phyloP scores from a whole-genome alignment of 2,888 invertebrate genomes.

The Aricia artaxerxes region DNA sequence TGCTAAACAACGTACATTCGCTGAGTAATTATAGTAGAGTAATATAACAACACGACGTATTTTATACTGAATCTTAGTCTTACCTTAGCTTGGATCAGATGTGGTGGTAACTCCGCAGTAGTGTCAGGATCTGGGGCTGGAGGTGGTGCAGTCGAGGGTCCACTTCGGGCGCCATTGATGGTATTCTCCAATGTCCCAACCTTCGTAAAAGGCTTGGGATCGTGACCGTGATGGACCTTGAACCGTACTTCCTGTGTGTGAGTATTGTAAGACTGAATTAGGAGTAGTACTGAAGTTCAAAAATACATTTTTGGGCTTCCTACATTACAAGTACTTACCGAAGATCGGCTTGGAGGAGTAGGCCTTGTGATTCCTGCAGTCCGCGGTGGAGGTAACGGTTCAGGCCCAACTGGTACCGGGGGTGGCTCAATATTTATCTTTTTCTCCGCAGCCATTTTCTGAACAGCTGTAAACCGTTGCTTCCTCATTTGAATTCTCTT shows the following conservation, averaged over 20 bases:
- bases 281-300: slow-evolving; percentile 34
- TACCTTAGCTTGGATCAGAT: slow-evolving; percentile 77
- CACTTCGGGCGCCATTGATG: slow-evolving; percentile 88
- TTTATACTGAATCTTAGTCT: not conserved
- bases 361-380: slow-evolving; percentile 83
- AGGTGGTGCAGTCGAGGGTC: slow-evolving; percentile 48
- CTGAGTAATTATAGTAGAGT: slow-evolving; percentile 9
- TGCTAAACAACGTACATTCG: slow-evolving; percentile 37
- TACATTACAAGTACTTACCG: slow-evolving; percentile 48
- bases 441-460: slow-evolving; percentile 95
- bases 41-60: slow-evolving; percentile 30
- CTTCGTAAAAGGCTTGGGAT: slow-evolving; percentile 94
- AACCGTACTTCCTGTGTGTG: slow-evolving; percentile 92
- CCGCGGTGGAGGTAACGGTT: slow-evolving; percentile 82
- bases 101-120: slow-evolving; percentile 63
- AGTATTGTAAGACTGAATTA: slow-evolving; percentile 47
- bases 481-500: slow-evolving; percentile 98
- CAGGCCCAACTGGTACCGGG: slow-evolving; percentile 82
- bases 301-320: not conserved
- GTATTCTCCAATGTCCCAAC: slow-evolving; percentile 94
- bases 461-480: slow-evolving; percentile 92
- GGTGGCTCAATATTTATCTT: slow-evolving; percentile 89
- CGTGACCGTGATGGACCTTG: slow-evolving; percentile 86
- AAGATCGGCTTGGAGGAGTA: slow-evolving; percentile 68
- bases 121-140: slow-evolving; percentile 41